These are phyloP conservation scores for Odontocolon sp. DNA, from an alignment of 2,888 invertebrate species.

Conservation along the genomic window DNA sequence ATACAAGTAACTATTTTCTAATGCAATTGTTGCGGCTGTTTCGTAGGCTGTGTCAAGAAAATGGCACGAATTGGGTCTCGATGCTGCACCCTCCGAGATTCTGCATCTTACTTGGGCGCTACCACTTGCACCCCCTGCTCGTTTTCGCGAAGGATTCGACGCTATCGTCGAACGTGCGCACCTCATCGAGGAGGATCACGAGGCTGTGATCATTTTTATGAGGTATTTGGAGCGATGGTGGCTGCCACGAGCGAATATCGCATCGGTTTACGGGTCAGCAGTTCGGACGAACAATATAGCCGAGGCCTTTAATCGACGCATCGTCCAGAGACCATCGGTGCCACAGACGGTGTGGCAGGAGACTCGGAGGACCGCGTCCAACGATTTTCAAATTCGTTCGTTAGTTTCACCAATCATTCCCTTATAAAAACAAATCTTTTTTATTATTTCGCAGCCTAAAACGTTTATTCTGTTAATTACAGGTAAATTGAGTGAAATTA, in stretches of 20 bases:
- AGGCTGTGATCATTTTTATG: background rate
- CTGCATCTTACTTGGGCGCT: slow-evolving; percentile 18
- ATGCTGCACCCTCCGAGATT: background rate
- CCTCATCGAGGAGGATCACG: background rate
- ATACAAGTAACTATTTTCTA: too few relatives aligned
- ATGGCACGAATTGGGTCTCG: background rate
- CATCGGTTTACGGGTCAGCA: slow-evolving; percentile 4
- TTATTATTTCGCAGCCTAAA: background rate
- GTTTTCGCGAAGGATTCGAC: slow-evolving; percentile 3
- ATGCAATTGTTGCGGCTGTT: too few relatives aligned
- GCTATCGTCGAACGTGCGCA: background rate
- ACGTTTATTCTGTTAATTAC: background rate
- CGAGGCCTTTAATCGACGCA: slow-evolving; percentile 16
- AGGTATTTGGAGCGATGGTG: slow-evolving; percentile 1
- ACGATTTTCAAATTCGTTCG: background rate
- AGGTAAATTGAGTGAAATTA: background rate
- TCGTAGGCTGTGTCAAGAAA: slow-evolving; percentile 7
- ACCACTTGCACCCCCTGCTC: slow-evolving; percentile 7
- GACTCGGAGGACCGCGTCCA: slow-evolving; percentile 12
- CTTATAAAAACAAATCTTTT: background rate
- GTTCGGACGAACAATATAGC: slow-evolving; percentile 30
- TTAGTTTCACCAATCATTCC: too few relatives aligned
- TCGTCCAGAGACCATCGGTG: too few relatives aligned
- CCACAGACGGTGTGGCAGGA: too few relatives aligned
- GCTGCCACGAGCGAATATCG: slow-evolving; percentile 6